Evolutionary conservation across 2,797 vertebrate species (phyloP).

Genomic region (Phalloptychus januarius): DNA sequence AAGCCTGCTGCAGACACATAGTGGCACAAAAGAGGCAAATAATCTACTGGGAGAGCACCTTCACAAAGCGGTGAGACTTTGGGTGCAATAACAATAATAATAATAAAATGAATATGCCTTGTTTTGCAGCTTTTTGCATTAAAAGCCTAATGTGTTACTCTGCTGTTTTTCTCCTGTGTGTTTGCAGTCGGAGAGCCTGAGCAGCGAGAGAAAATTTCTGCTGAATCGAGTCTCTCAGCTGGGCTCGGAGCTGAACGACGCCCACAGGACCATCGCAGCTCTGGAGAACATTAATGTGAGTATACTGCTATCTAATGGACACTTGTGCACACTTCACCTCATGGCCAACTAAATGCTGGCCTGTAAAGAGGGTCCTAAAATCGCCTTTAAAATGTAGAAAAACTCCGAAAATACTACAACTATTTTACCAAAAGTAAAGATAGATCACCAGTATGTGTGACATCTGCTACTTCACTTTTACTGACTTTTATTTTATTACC

Average conservation of each 20-base stretch:
- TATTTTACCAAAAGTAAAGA: background rate
- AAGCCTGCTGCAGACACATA: conserved; percentile 77
- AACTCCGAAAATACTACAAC: background rate
- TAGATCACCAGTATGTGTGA: background rate
- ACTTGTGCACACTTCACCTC: background rate
- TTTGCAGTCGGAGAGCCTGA: conserved; percentile 73
- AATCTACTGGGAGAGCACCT: conserved; percentile 75
- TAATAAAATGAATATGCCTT: background rate
- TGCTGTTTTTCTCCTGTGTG: background rate
- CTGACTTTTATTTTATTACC: background rate
- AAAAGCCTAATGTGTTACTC: background rate
- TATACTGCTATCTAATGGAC: conserved; percentile 63
- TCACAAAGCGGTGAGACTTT: conserved; percentile 75
- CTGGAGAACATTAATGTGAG: conserved; percentile 82
- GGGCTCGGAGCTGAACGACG: conserved; percentile 73
- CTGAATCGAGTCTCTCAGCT: conserved; percentile 72
- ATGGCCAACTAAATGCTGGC: background rate
- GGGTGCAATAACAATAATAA: background rate
- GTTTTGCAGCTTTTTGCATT: conserved; percentile 2
- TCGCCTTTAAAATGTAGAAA: background rate
- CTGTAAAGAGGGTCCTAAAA: background rate
- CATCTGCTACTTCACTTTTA: background rate
- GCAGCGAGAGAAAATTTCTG: conserved; percentile 75
- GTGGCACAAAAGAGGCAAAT: conserved; percentile 72
- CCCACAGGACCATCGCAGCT: conserved; percentile 74